Evolutionary conservation across 2,888 invertebrate species (phyloP).

Genomic region (Dynastes maya): DNA sequence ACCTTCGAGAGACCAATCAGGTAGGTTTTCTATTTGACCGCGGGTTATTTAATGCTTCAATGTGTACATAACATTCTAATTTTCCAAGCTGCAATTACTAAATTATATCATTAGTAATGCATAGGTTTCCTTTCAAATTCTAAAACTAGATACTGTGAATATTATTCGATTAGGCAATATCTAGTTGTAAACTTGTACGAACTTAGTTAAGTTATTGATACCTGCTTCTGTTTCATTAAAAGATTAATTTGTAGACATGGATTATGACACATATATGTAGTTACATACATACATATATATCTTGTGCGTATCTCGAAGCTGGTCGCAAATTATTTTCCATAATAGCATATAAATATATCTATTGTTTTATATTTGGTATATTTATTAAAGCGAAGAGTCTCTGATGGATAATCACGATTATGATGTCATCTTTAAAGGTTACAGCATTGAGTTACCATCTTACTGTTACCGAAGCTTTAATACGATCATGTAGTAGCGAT

Average conservation of each 20-base stretch:
- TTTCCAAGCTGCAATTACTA: constrained; percentile 12
- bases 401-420: constrained; percentile 34
- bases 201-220: neutral
- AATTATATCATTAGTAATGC: constrained; percentile 15
- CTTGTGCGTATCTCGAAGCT: too few relatives aligned
- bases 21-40: constrained; percentile 4
- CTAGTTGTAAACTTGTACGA: neutral
- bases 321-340: neutral
- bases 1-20: neutral
- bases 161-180: constrained; percentile 11
- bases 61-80: constrained; percentile 14
- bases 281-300: too few relatives aligned
- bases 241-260: neutral
- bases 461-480: constrained; percentile 18
- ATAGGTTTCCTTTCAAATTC: constrained; percentile 15
- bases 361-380: constrained; percentile 10
- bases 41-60: constrained; percentile 1
- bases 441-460: constrained; percentile 31
- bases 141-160: constrained; percentile 10
- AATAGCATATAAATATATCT: neutral
- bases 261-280: too few relatives aligned
- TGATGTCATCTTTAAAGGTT: constrained; percentile 44
- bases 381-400: constrained; percentile 30
- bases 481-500: constrained; percentile 17
- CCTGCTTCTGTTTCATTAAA: neutral